Base-by-base conservation (phyloP, 2,888 invertebrate genomes). In the Scaptomyza polygonia region DNA sequence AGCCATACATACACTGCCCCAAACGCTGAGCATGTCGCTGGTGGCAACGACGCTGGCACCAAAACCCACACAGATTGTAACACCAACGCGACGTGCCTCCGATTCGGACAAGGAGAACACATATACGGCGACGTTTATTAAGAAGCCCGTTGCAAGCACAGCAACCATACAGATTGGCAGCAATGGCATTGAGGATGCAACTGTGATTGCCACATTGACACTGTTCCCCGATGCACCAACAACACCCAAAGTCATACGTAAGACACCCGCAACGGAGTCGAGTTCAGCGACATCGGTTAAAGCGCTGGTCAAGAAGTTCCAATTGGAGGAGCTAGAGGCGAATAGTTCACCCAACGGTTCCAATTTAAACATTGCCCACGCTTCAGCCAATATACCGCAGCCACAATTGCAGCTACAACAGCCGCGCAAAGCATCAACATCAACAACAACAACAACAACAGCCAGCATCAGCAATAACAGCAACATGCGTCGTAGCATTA, bases 231-330 rank as follows among this genome's bases (percentile, higher is more conserved):
- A 94, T 90, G 94, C 94, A 51, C 94, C 94, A 79, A 94, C 94
- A 88, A 94, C 94, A 73, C 94, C 94, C 82, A 94, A 94, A 93
- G 94, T 94, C 80, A 93, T 94, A 68, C 93, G 94, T 88, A 94
- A 94, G 86, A 93, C 94, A 34, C 93, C 93, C 75, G 92, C 92
- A 70, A 92, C 93, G 66, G 93, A 93, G 88, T 93, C 93, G 6
- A 74, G 86, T 92, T 67, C 94, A 52, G 89, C 91, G 42, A 91
- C 90, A 45, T 91, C 91, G 62, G 92, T 92, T 2, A 91, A 92
- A 77, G 92, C 91, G 16, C 78, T 92, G 69, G 92, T 92, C 7
- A 91, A 92, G 72, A 92, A 92, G 75, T 92, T 92, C 72, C 92
- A 92, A 72, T 73, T 91, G 58, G 91, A 92, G 69, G 82, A 81